Evolutionary conservation across 2,797 vertebrate species (phyloP).

Genomic region (Lepilemur ruficaudatus): DNA sequence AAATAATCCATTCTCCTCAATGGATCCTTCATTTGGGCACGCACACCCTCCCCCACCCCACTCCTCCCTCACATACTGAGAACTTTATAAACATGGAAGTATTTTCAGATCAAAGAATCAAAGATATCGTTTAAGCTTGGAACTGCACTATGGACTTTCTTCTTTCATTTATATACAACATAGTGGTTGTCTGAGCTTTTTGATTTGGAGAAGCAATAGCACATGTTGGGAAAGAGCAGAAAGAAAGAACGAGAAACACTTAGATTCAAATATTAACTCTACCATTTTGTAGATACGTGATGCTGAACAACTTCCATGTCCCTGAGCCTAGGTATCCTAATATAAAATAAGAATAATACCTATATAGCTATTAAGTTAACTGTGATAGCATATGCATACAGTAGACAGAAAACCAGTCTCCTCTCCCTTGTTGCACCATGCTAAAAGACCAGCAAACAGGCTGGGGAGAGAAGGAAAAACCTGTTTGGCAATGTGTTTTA

Average conservation of each 20-base stretch:
- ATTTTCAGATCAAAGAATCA: conserved; percentile 31
- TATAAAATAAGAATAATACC: background rate
- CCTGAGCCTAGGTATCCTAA: conserved; percentile 21
- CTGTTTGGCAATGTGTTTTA: conserved; percentile 18
- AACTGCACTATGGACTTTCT: background rate
- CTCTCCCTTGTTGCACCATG: background rate
- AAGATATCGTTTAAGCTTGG: background rate
- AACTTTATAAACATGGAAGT: background rate
- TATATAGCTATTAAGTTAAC: background rate
- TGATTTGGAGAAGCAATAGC: background rate
- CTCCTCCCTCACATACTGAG: background rate
- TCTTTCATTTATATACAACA: background rate
- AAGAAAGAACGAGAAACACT: background rate
- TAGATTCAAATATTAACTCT: background rate
- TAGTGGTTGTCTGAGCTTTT: background rate
- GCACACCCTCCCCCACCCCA: background rate
- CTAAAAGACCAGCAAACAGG: conserved; percentile 3
- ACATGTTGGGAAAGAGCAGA: background rate
- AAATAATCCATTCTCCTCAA: conserved; percentile 22
- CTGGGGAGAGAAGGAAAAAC: background rate
- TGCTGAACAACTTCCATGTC: conserved; percentile 24
- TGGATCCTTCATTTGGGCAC: background rate
- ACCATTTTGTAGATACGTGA: background rate
- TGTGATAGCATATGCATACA: conserved; percentile 2
- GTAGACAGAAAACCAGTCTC: background rate